These are phyloP conservation scores for Neoascia interrupta DNA, from an alignment of 2,888 invertebrate species.

Conservation along the genomic window DNA sequence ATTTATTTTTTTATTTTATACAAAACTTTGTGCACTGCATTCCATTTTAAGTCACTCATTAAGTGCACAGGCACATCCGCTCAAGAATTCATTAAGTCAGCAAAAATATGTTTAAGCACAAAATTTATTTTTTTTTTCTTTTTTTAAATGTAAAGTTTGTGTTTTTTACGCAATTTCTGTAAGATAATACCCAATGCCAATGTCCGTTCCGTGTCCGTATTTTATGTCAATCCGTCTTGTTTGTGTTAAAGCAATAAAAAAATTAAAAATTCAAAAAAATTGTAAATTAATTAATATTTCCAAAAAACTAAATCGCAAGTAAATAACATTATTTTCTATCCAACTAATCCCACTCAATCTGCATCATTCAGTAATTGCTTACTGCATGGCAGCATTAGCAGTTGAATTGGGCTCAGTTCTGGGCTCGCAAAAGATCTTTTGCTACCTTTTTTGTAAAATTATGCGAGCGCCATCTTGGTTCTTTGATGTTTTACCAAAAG, in stretches of 20 bases:
- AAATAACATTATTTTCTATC: background rate
- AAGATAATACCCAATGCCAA: background rate
- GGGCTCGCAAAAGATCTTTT: constrained; percentile 81
- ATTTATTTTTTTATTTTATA: no score
- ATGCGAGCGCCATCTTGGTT: constrained; percentile 82
- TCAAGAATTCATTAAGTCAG: no score
- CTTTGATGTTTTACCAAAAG: constrained; percentile 84
- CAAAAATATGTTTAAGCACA: no score
- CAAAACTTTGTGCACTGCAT: no score
- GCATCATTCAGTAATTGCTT: constrained; percentile 72
- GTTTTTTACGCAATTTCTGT: no score
- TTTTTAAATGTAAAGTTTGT: no score
- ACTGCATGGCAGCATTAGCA: constrained; percentile 73
- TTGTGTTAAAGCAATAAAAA: constrained; percentile 12
- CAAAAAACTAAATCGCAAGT: background rate
- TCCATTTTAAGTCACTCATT: no score
- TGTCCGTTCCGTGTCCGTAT: background rate
- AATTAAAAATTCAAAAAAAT: background rate
- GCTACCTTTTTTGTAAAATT: constrained; percentile 79
- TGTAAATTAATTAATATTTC: background rate
- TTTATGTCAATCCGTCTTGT: constrained; percentile 5
- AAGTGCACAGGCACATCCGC: no score
- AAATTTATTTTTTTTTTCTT: background rate
- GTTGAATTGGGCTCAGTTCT: constrained; percentile 80
- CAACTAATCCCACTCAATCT: background rate